Percentiles rank a stretch among this genome's conserved stretches.
phyloP scores from a whole-genome alignment of 2,113 vertebrate genomes.

The Verasper variegatus region DNA sequence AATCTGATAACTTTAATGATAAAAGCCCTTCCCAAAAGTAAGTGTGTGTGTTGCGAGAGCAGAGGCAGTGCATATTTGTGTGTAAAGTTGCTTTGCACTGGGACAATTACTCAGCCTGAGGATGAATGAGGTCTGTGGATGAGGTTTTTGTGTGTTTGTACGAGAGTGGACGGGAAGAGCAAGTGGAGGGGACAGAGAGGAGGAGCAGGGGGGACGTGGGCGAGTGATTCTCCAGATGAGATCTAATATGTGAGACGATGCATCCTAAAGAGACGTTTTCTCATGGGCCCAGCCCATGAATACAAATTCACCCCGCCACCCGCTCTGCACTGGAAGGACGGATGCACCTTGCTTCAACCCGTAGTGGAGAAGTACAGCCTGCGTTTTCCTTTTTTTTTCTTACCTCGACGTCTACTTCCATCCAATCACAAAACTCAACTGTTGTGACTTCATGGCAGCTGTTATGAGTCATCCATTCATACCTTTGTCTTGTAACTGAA shows the following conservation, averaged over 20 bases:
- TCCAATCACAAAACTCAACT: constrained; percentile 75
- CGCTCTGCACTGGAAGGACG: constrained; percentile 77
- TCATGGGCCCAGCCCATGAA: constrained; percentile 82
- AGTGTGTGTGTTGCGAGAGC: constrained; percentile 1
- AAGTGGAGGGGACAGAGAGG: constrained; percentile 73
- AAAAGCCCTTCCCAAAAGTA: not conserved
- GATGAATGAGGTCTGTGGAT: constrained; percentile 69
- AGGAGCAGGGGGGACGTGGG: constrained; percentile 64
- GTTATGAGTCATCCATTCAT: constrained; percentile 82
- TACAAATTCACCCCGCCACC: constrained; percentile 78
- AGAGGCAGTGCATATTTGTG: constrained; percentile 29
- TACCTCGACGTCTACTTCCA: constrained; percentile 51
- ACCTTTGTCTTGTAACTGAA: constrained; percentile 65
- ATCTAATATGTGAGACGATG: constrained; percentile 83
- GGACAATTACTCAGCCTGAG: constrained; percentile 59
- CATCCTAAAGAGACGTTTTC: constrained; percentile 84
- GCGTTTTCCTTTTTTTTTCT: constrained; percentile 47
- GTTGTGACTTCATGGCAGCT: constrained; percentile 74
- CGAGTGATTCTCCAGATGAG: constrained; percentile 83
- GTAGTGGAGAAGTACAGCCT: constrained; percentile 65
- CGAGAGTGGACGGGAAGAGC: constrained; percentile 61
- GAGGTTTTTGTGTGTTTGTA: constrained; percentile 31
- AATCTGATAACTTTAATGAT: not conserved
- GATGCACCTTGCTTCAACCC: constrained; percentile 78
- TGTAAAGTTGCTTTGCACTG: constrained; percentile 27